phyloP scores from a whole-genome alignment of 2,888 invertebrate genomes.

The Torymus auratus region DNA sequence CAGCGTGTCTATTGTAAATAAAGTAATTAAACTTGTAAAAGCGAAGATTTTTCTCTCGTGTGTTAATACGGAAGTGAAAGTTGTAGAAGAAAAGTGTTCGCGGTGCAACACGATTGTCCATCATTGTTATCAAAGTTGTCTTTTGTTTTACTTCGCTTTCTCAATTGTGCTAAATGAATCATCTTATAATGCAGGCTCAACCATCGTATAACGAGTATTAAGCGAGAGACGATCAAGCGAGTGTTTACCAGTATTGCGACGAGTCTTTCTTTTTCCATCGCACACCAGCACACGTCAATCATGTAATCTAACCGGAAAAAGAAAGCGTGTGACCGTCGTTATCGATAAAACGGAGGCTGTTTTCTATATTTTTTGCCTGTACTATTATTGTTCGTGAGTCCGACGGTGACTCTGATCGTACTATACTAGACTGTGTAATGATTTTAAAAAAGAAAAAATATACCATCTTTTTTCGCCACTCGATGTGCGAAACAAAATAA shows the following conservation, averaged over 20 bases:
- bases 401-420: background rate
- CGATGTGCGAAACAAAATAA: slow-evolving; percentile 24
- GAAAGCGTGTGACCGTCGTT: slow-evolving; percentile 17
- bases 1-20: slow-evolving; percentile 48
- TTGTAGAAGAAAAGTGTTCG: slow-evolving; percentile 41
- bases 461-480: slow-evolving; percentile 1
- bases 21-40: slow-evolving; percentile 37
- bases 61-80: slow-evolving; percentile 33
- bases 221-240: slow-evolving; percentile 11
- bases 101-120: slow-evolving; percentile 28
- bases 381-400: slow-evolving; percentile 19
- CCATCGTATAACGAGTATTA: slow-evolving; percentile 43
- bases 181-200: slow-evolving; percentile 4
- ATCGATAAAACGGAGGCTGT: slow-evolving; percentile 17
- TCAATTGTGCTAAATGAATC: slow-evolving; percentile 31
- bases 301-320: background rate
- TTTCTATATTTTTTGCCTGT: slow-evolving; percentile 26
- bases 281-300: background rate
- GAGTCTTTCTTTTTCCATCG: slow-evolving; percentile 29
- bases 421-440: slow-evolving; percentile 34
- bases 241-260: slow-evolving; percentile 49
- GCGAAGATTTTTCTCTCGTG: slow-evolving; percentile 34
- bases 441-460: slow-evolving; percentile 16
- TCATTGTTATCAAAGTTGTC: slow-evolving; percentile 33
- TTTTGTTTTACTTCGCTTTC: slow-evolving; percentile 33